Evolutionary conservation across 2,113 vertebrate genomes (phyloP), one percentile per base, ranked within the genome.

Genomic region (Halichoeres trimaculatus): DNA sequence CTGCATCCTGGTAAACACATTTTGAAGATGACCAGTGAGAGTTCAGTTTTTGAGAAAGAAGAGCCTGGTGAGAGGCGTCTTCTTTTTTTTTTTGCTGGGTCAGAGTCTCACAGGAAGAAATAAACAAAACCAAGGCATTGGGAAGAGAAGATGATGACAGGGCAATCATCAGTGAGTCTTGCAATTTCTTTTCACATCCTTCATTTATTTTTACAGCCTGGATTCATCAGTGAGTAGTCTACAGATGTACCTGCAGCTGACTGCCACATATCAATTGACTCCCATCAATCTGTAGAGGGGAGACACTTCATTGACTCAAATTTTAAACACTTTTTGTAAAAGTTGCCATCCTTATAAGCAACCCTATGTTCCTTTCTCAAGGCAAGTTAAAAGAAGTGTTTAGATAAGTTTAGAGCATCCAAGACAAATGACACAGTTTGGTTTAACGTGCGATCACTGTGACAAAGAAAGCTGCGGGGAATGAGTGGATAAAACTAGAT

Each of bases 1-100:
- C 63, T 16, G 64, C 68, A 72, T 79, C 74, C 72, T 8, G 23
- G 77, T 83, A 89, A 93, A 91, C 91, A 89, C 83, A 92, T 89
- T 91, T 80, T 78, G 41, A 79, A 87, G 76, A 81, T 86, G n/a
- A n/a, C n/a, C n/a, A n/a, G n/a, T n/a, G n/a, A n/a, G n/a, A n/a
- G n/a, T n/a, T n/a, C n/a, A n/a, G n/a, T n/a, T n/a, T n/a, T n/a
- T n/a, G n/a, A n/a, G n/a, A n/a, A n/a, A n/a, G n/a, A n/a, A n/a
- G 83, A 78, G 87, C 88, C 84, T 84, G 87, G 88, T 68, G 86
- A 91, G 70, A 80, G 80, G 78, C 43, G 40, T 81, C 83, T 78
- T 70, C 77, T n/a, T n/a, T n/a, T 85, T 78, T 26, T 19, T 55
- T 10, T 48, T 41, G 69, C 77, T 41, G 57, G 83, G 75, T 83